Evolutionary conservation across 2,888 invertebrate genomes (phyloP).

Genomic region (Argynnis bischoffii): DNA sequence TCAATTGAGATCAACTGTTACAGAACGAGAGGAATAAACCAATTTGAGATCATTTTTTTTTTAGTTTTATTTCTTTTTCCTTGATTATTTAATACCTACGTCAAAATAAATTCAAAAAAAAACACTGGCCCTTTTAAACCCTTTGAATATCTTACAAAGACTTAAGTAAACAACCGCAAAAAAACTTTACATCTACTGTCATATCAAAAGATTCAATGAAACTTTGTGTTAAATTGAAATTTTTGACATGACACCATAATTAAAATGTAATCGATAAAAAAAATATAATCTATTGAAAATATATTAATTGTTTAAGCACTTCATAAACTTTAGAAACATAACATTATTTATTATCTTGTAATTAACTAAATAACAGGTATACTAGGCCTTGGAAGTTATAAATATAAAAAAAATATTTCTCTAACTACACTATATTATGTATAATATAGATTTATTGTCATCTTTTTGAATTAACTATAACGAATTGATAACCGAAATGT

Average conservation of each 20-base stretch:
- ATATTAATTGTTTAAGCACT: slow-evolving; percentile 25
- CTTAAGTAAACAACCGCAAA: slow-evolving; percentile 16
- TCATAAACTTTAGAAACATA: slow-evolving; percentile 70
- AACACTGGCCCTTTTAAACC: slow-evolving; percentile 66
- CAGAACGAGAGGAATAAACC: slow-evolving; percentile 39
- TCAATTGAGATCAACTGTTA: slow-evolving; percentile 39
- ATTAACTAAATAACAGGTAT: slow-evolving; percentile 32
- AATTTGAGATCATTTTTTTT: slow-evolving; percentile 69
- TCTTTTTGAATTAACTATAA: background rate
- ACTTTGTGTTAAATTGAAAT: too few species aligned
- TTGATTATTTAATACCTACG: slow-evolving; percentile 27
- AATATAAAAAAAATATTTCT: background rate
- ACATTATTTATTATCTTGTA: slow-evolving; percentile 46
- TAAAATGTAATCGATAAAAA: slow-evolving; percentile 26
- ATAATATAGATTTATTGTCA: background rate
- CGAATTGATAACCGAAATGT: too few species aligned
- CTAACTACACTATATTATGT: background rate
- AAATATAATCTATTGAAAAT: slow-evolving; percentile 14
- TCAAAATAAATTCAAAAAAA: slow-evolving; percentile 55
- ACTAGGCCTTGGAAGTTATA: slow-evolving; percentile 7
- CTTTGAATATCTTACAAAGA: slow-evolving; percentile 9
- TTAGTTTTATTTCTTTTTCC: slow-evolving; percentile 32
- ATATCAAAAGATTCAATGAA: too few species aligned
- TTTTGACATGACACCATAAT: background rate
- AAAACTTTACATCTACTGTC: slow-evolving; percentile 10